Base-by-base conservation (phyloP, 2,888 invertebrate species). In the Orthonevra nobilis region DNA sequence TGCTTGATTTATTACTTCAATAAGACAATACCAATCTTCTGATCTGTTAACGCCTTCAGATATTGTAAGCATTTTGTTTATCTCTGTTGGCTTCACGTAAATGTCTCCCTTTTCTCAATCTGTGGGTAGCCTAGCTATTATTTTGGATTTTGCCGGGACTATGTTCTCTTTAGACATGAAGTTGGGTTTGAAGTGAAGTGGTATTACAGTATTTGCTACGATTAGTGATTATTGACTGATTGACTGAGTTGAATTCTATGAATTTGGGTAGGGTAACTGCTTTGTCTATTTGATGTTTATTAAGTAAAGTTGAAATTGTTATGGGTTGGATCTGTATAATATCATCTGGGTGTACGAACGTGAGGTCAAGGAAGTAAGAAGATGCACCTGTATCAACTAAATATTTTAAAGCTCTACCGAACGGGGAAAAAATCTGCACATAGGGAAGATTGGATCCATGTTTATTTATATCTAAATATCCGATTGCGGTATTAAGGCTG, bases 401-500 rank as follows among this genome's bases (percentile, higher is more conserved):
- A 9, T 9, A 30, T n/a, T 30, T 30, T 4, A 30, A n/a, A 9
- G 4, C n/a, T 30, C 30, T 30, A 9, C 30, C 30, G 4, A 5
- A 9, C 4, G 30, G 30, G n/a, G 30, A 30, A 2, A 30, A 7
- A 9, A 30, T 30, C 3, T 3, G 3, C 5, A 23, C 5, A n/a
- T 30, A 30, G 4, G 30, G 30, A 9, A 30, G n/a, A n/a, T 9
- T 56, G 15, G 40, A 23, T 26, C 30, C 28, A 30, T 58, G 58
- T 42, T 44, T 44, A 9, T 60, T 60, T 28, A 44, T 17, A 32
- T 60, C 40, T 56, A 56, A 20, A 10, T 17, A 58, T 26, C 56
- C 40, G 6, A 36, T 40, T n/a, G n/a, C n/a, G n/a, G n/a, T n/a
- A n/a, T 23, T 20, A 44, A 60, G 60, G 60, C 60, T 28, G n/a